These are phyloP conservation scores for Aptenodytes patagonicus DNA, from an alignment of 2,113 vertebrate species.

Conservation along the genomic window DNA sequence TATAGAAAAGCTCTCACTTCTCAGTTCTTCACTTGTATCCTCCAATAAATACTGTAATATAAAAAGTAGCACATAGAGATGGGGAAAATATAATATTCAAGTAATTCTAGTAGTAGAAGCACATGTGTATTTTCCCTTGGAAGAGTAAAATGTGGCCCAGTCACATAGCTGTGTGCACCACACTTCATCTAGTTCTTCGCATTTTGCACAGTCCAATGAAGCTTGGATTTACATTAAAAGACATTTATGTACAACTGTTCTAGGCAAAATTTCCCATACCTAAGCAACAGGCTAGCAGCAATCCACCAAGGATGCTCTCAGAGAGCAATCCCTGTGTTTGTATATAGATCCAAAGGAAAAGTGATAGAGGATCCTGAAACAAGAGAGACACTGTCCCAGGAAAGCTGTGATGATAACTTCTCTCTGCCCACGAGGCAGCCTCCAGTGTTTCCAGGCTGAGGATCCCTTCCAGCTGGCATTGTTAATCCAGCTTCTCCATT, in stretches of 20 bases:
- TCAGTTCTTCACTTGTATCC: background rate
- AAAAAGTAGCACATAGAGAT: background rate
- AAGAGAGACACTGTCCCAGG: background rate
- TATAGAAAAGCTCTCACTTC: background rate
- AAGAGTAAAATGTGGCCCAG: background rate
- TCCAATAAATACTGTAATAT: background rate
- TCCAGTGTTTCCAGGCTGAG: background rate
- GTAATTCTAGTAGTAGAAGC: background rate
- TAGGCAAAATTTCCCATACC: background rate
- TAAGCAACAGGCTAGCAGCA: background rate
- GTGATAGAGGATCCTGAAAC: background rate
- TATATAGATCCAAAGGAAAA: background rate
- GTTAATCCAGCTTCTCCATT: background rate
- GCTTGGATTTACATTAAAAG: background rate
- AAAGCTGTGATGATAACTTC: background rate
- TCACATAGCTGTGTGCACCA: background rate
- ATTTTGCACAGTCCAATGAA: background rate
- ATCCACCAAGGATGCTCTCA: background rate
- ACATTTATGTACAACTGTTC: background rate
- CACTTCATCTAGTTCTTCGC: background rate
- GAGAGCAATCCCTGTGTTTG: background rate
- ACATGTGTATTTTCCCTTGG: background rate
- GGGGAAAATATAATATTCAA: background rate
- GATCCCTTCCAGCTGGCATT: background rate
- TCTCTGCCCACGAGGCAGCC: background rate